A percentile compares a stretch with the other conserved stretches of the same genome.
phyloP scores from a whole-genome alignment of 92 coral and sea anemone genomes.

The Montipora capitata region DNA sequence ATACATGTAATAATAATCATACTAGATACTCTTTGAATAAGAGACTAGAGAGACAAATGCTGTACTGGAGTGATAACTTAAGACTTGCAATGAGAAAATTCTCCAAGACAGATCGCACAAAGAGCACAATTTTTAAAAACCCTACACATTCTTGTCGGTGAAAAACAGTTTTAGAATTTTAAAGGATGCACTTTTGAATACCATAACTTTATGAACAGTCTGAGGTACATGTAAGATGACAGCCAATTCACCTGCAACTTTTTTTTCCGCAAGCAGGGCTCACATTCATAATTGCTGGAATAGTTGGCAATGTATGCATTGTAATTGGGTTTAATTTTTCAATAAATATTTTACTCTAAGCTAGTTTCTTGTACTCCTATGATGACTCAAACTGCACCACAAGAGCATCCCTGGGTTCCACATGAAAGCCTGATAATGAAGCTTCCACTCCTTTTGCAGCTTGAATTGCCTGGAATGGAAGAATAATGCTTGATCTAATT shows the following conservation, averaged over 20 bases:
- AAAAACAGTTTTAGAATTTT: too few relatives aligned
- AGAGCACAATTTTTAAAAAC: too few relatives aligned
- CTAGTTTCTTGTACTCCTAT: slow-evolving; percentile 38
- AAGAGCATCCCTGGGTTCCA: slow-evolving; percentile 88
- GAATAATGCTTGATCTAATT: background rate
- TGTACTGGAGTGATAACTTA: too few relatives aligned
- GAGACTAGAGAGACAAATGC: too few relatives aligned
- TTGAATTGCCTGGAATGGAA: slow-evolving; percentile 74
- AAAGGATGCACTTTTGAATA: too few relatives aligned
- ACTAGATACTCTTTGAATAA: too few relatives aligned
- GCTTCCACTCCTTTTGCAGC: slow-evolving; percentile 90
- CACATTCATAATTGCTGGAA: background rate
- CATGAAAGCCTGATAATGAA: slow-evolving; percentile 90
- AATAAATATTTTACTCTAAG: slow-evolving; percentile 49
- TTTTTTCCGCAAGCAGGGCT: background rate
- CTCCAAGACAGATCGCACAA: too few relatives aligned
- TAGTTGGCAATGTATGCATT: slow-evolving; percentile 13
- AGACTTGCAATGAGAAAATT: too few relatives aligned
- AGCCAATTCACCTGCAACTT: background rate
- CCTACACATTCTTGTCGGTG: too few relatives aligned
- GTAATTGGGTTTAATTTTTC: background rate
- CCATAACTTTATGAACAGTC: too few relatives aligned
- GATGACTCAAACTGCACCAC: slow-evolving; percentile 98
- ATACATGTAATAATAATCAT: too few relatives aligned
- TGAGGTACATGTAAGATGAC: too few relatives aligned